Evolutionary conservation across 2,113 vertebrate genomes (phyloP), one percentile per base, ranked within the genome.

Genomic region (Montifringilla adamsi): DNA sequence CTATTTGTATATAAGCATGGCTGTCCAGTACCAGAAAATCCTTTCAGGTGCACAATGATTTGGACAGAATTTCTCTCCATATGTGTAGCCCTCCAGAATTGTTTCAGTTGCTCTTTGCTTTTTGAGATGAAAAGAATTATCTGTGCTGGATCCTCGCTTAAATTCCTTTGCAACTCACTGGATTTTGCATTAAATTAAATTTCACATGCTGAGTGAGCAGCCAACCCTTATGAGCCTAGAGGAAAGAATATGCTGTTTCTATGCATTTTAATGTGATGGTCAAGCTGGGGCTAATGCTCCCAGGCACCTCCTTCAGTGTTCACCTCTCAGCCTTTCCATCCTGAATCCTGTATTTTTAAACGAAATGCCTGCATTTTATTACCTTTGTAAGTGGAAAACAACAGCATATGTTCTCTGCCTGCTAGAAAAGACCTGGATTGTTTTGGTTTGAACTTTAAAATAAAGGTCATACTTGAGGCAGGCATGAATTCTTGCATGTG

Each of bases 151-250:
- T 62, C 53, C 62, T 87, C 0, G 1, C 37, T 93, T 93, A 73
- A 94, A 96, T 92, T 95, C 94, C 87, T 95, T 95, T 95, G 74
- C 91, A 97, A 89, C 41, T 82, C 87, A 79, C 35, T 94, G 87
- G 60, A 91, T 91, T 95, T 91, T 95, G n/a, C 87, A 69, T 89
- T 82, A 89, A 95, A 95, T 92, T 87, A 85, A 78, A 94, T 96
- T 92, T 87, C 74, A 69, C 84, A 79, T 73, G 81, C 87, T 94
- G 93, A 87, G 39, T 73, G 81, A 92, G 84, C 84, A 91, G 93
- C 76, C 87, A 92, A 35, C 28, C 37, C 86, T 90, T 75, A 68
- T 72, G 76, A 93, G 90, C 66, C 80, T 72, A 60, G 46, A 90
- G 86, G 68, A 92, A 81, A 72, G 66, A 92, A 60, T 46, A 91